Evolutionary conservation across 2,888 invertebrate species (phyloP).

Genomic region (Baronia brevicornis): DNA sequence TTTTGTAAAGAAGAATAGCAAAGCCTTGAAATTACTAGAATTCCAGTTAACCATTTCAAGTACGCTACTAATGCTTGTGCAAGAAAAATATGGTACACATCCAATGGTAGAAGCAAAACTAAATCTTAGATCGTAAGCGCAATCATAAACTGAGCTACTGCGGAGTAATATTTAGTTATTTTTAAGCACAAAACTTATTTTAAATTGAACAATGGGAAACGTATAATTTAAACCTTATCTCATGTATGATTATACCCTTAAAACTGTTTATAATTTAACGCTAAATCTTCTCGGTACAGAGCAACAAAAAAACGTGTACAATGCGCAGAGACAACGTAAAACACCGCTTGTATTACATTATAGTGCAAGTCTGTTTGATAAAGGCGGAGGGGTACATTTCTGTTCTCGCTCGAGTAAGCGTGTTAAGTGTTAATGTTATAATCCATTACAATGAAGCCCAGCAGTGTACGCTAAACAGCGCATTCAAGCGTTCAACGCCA

Average conservation of each 20-base stretch:
- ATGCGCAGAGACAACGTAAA: slow-evolving; percentile 36
- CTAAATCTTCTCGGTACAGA: slow-evolving; percentile 36
- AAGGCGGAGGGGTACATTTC: slow-evolving; percentile 55
- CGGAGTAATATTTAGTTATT: too few relatives aligned
- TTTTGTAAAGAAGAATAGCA: too few relatives aligned
- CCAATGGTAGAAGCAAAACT: too few relatives aligned
- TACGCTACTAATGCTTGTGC: too few relatives aligned
- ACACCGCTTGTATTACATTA: slow-evolving; percentile 49
- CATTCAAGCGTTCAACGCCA: slow-evolving; percentile 59
- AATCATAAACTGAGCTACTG: too few relatives aligned
- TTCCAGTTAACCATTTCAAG: too few relatives aligned
- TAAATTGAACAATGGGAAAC: too few relatives aligned
- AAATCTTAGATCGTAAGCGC: too few relatives aligned
- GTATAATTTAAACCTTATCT: too few relatives aligned
- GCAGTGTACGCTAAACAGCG: slow-evolving; percentile 72
- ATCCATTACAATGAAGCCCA: slow-evolving; percentile 72
- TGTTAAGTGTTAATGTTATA: slow-evolving; percentile 75
- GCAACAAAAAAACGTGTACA: slow-evolving; percentile 34
- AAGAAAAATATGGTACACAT: too few relatives aligned
- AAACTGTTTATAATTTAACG: slow-evolving; percentile 38
- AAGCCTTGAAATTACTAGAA: too few relatives aligned
- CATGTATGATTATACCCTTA: slow-evolving; percentile 20
- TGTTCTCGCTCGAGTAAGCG: slow-evolving; percentile 65
- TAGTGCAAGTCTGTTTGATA: slow-evolving; percentile 41
- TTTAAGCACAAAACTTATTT: too few relatives aligned